Evolutionary conservation across 2,888 invertebrate genomes (phyloP), one percentile per base, ranked within the genome.

Genomic region (Teinopalpus imperialis): DNA sequence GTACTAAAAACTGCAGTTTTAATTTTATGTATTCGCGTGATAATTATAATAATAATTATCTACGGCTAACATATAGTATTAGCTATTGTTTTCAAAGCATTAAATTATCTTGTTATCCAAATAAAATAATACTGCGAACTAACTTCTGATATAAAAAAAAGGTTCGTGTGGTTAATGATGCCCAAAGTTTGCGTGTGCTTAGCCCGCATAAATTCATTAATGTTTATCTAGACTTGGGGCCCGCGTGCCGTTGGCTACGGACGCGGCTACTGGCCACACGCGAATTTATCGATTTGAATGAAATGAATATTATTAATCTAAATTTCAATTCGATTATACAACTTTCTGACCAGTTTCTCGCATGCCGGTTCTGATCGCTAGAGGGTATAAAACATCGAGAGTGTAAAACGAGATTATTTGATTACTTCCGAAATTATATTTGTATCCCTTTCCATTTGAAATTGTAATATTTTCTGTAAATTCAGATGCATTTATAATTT

Each of bases 181-280:
- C 40, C 34, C 34, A 21, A 27, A 41, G 43, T 32, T 43, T 47
- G 29, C 29, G 43, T 31, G 48, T 23, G 39, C 26, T 26, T 32
- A 40, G 40, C 24, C 51, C 47, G 50, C 35, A 31, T 43, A 14
- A 30, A 31, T 48, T 52, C 27, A 26, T 37, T 37, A 39, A 26
- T 20, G 26, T 39, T 39, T 39, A 31, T 37, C 20, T 10, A 18
- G 32, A 4, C 5, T 24, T 26, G 16, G 20, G 14, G 16, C 34
- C 48, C 49, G 46, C 54, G 39, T 49, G 69, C 78, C 74, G 54
- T 57, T 61, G 74, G 81, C 61, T 58, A 69, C 73, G 73, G 75
- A 74, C 61, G 66, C 63, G 39, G 77, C 85, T 83, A 77, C 81
- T 57, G 77, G 59, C 70, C 69, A 63, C 80, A 78, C 72, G 74